A percentile compares a stretch with the other conserved stretches of the same genome.
These are phyloP conservation scores for Brachyhypopomus gauderio DNA, from an alignment of 2,113 vertebrate species.

Conservation along the genomic window DNA sequence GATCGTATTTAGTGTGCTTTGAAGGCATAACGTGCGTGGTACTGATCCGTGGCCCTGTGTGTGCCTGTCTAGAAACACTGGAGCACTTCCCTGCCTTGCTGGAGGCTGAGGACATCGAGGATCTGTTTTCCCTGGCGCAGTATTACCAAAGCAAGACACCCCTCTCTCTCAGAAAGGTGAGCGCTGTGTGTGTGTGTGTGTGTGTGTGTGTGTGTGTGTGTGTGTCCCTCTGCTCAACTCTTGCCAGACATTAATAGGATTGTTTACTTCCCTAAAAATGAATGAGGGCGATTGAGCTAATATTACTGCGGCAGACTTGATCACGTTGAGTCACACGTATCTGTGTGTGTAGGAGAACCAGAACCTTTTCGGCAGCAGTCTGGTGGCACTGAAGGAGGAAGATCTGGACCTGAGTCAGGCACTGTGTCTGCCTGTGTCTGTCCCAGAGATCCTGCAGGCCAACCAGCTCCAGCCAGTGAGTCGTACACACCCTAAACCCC, in stretches of 20 bases:
- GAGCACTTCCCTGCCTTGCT: conserved; percentile 86
- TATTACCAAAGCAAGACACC: conserved; percentile 98
- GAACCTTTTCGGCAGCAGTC: conserved; percentile 93
- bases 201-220: background rate
- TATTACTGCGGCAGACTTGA: background rate
- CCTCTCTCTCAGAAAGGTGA: conserved; percentile 94
- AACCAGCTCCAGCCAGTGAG: conserved; percentile 93
- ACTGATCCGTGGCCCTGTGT: background rate
- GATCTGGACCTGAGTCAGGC: conserved; percentile 95
- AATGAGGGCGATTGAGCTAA: background rate
- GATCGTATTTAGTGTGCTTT: conserved; percentile 18
- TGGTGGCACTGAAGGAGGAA: conserved; percentile 94
- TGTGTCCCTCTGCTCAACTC: background rate
- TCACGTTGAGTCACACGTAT: background rate
- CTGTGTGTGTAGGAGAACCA: conserved; percentile 85
- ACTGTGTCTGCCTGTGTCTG: conserved; percentile 91
- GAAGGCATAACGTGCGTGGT: background rate
- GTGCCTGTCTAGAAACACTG: conserved; percentile 78
- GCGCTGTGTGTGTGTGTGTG: background rate
- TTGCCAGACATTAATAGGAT: background rate
- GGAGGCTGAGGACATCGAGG: conserved; percentile 90
- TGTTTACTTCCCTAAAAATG: background rate
- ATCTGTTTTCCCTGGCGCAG: conserved; percentile 93
- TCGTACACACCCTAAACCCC: background rate
- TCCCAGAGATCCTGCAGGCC: conserved; percentile 97